Base-by-base conservation (phyloP, 2,113 vertebrate genomes). In the Triplophysa siluroides region DNA sequence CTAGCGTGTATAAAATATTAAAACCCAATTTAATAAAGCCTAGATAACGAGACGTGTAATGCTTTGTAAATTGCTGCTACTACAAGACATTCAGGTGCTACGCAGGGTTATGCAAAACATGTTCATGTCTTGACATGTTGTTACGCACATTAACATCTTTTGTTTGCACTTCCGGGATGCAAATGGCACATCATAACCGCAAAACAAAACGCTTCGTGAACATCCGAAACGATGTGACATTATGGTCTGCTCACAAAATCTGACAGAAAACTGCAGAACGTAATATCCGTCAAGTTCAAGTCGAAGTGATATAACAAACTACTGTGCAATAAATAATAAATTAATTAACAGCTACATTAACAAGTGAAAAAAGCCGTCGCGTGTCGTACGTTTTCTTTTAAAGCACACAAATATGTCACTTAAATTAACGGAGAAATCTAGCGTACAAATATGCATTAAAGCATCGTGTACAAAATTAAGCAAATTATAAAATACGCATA, bases 1-100 rank as follows among this genome's bases (percentile, higher is more conserved):
- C 79, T 78, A 45, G 60, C 21, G 47, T 16, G 54, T 33, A 73
- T 43, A 21, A 73, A 73, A 60, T 43, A 73, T 73, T 41, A 29
- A 63, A 38, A 76, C 45, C 38, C 58, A 76, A 73, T 73, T 38
- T 29, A 61, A 47, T 63, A 63, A 62, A 38, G 56, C 38, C 58
- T 16, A 8, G 38, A 62, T 74, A 45, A 74, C 19, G 33, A 18
- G 70, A 75, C 38, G n/a, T 75, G 24, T 45, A 62, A 21, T 9
- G 4, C 72, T 75, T 26, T 47, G 56, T 38, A 62, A 9, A 16
- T 24, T 1, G 14, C 8, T 60, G 72, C 21, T n/a, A 75, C 18
- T 60, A 13, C 29, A 26, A 63, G 14, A 19, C 54, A 8, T 21
- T 10, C 7, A n/a, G 16, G 19, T 21, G 54, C 10, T 19, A 21